Conservation (phyloP, 2,797 vertebrate species). For the Gymnoscopelus microlampas region DNA sequence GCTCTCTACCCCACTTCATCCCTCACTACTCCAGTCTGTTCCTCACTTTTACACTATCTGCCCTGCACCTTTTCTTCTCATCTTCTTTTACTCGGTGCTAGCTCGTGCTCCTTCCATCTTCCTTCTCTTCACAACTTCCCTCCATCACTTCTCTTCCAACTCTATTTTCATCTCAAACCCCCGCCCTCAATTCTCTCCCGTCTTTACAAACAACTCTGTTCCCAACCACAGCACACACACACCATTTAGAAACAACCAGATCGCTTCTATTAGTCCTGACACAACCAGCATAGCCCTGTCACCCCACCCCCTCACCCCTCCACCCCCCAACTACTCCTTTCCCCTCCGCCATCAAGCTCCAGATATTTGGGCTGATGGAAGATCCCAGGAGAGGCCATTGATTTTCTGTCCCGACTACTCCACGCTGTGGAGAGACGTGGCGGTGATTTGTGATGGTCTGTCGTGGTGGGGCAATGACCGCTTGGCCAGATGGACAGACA, state of each 20-base stretch:
- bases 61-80: neutral
- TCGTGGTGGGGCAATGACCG: constrained; percentile 46
- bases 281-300: constrained; percentile 15
- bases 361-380: constrained; percentile 78
- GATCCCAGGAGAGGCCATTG: constrained; percentile 72
- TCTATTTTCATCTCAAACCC: constrained; percentile 7
- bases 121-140: constrained; percentile 27
- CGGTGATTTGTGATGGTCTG: constrained; percentile 74
- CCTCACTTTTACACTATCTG: constrained; percentile 20
- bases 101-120: neutral
- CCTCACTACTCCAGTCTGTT: constrained; percentile 11
- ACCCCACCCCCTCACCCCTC: constrained; percentile 26
- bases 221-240: constrained; percentile 12
- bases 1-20: constrained; percentile 32
- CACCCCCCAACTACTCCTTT: constrained; percentile 42
- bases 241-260: neutral
- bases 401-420: constrained; percentile 71
- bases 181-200: neutral
- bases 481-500: constrained; percentile 35
- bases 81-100: neutral
- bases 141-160: constrained; percentile 8
- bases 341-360: constrained; percentile 54
- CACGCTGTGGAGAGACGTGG: constrained; percentile 58
- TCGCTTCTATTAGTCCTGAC: constrained; percentile 6
- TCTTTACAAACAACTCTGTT: neutral